Evolutionary conservation across 2,113 vertebrate species (phyloP), one percentile per base, ranked within the genome.

Genomic region (Anseranas semipalmata): DNA sequence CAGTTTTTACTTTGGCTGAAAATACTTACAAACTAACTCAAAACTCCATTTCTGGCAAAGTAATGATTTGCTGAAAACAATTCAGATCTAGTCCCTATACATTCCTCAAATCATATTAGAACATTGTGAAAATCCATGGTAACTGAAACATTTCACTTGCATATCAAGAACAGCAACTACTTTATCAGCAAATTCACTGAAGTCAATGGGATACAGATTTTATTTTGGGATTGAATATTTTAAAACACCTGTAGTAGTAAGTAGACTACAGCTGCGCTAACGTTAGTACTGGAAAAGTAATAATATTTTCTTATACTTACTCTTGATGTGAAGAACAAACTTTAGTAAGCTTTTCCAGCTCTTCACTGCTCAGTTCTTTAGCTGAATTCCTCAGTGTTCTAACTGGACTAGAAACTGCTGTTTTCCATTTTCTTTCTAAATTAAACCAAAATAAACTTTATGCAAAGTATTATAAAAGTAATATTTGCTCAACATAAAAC

Each of bases 311-410:
- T 84, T 68, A 81, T 93, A 98, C 99, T 98, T 98, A 99, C 99
- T 99, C 98, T 94, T 98, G 98, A 98, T 99, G 99, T 1, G 98
- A 99, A 96, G 98, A 98, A 94, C 99, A 99, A 97, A 99, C 97
- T 92, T 98, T 98, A 74, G 97, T 97, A 95, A 99, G 98, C 4
- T 91, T 98, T 93, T 98, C 98, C 78, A 99, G 98, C 92, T 99
- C 98, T 89, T 98, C 98, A 90, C 97, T 79, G 52, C 97, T 98
- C 85, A 98, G 94, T 66, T 97, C 97, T 91, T 98, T 97, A 82
- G 94, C 92, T 62, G 97, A 96, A 81, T 98, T 98, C 48, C 92
- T 94, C 14, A 90, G 33, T 56, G 87, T 55, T 59, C 68, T 55
- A 87, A 93, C 84, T 65, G 92, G 89, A 41, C 79, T 39, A n/a